Evolutionary conservation across 2,888 invertebrate genomes (phyloP).

Genomic region (Erpobdella octoculata): DNA sequence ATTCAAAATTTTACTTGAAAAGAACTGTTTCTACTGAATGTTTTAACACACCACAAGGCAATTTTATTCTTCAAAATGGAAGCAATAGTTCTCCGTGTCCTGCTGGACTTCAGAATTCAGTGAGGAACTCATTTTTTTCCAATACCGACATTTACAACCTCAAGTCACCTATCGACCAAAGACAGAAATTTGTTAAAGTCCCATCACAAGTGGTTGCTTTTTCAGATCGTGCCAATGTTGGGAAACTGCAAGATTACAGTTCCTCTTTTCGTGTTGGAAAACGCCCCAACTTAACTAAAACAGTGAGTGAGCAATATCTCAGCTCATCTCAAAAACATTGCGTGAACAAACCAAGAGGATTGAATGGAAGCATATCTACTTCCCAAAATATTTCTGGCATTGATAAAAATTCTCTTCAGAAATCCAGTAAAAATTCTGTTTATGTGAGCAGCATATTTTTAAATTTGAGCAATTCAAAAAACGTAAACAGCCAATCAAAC

Average conservation of each 20-base stretch:
- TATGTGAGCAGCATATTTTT: neutral
- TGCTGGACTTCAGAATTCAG: conserved; percentile 1
- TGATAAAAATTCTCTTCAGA: neutral
- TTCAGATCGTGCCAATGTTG: too few relatives aligned
- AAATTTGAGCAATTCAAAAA: conserved; percentile 8
- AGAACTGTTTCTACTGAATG: conserved; percentile 15
- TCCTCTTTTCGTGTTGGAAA: neutral
- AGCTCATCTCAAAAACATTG: neutral
- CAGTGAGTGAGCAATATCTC: neutral
- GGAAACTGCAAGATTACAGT: too few relatives aligned
- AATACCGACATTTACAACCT: conserved; percentile 12
- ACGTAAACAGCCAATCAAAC: neutral
- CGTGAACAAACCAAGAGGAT: neutral
- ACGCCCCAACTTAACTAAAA: neutral
- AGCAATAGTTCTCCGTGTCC: neutral
- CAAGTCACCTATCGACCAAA: conserved; percentile 4
- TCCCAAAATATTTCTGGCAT: neutral
- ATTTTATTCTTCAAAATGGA: neutral
- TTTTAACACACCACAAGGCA: neutral
- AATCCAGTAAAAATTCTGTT: neutral
- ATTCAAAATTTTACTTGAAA: neutral
- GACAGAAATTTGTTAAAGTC: neutral
- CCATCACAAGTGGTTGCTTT: neutral
- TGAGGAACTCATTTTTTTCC: conserved; percentile 12
- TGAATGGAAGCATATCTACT: neutral